Conservation (phyloP, 2,113 vertebrate species). For the Dendrocopos noguchii region DNA sequence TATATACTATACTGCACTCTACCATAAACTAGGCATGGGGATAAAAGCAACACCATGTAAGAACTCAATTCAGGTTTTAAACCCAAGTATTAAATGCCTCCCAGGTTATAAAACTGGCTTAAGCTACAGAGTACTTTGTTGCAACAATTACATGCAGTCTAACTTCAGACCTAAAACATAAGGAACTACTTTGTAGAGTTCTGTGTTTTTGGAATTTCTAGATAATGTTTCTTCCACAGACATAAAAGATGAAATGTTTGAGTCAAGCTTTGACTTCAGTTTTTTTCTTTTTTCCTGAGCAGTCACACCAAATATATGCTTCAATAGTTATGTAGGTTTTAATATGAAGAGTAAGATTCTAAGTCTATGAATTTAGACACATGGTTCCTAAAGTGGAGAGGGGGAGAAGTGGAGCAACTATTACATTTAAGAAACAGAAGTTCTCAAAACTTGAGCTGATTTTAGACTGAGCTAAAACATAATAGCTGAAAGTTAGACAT, state of each 20-base stretch:
- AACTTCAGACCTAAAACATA: neutral
- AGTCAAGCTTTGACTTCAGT: neutral
- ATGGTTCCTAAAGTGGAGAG: rapidly evolving
- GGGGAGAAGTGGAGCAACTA: neutral
- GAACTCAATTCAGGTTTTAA: neutral
- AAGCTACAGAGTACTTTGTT: neutral
- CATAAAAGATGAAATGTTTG: neutral
- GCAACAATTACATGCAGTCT: neutral
- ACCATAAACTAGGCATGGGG: neutral
- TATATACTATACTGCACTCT: too few species aligned
- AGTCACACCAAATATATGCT: neutral
- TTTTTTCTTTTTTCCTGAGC: neutral
- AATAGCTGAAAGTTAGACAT: neutral
- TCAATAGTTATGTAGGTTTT: neutral
- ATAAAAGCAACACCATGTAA: neutral
- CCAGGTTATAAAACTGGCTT: neutral
- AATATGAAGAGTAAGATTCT: neutral
- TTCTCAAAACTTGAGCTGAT: neutral
- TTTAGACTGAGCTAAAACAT: neutral
- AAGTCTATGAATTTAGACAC: neutral
- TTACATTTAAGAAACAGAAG: neutral
- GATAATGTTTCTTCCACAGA: neutral
- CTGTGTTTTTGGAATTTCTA: neutral
- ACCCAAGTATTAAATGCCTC: neutral
- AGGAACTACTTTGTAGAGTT: neutral